These are phyloP conservation scores for Tetraodon nigroviridis DNA, from an alignment of 2,113 vertebrate genomes.

Conservation along the genomic window DNA sequence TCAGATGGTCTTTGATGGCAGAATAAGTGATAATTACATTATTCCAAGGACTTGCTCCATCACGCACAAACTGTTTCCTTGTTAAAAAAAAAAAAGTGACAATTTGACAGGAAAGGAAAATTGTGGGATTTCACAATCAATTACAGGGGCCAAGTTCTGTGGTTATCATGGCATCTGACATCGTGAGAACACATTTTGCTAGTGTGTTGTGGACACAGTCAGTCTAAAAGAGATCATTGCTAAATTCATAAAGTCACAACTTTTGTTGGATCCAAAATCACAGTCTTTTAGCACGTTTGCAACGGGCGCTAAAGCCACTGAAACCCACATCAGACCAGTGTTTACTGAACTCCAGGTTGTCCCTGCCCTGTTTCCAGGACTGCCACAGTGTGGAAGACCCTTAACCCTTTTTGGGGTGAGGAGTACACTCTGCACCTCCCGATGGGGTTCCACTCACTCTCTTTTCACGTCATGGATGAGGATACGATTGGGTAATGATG, in stretches of 20 bases:
- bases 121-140: constrained; percentile 2
- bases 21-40: not conserved
- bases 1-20: constrained; percentile 15
- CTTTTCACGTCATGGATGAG: constrained; percentile 88
- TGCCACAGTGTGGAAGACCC: constrained; percentile 85
- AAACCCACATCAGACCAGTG: not conserved
- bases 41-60: not conserved
- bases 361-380: constrained; percentile 69
- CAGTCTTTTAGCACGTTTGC: too few relatives aligned
- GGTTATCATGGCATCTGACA: constrained; percentile 49
- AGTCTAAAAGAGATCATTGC: constrained; percentile 25
- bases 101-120: not conserved
- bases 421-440: constrained; percentile 86
- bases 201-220: constrained; percentile 44
- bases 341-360: too few relatives aligned
- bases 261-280: not conserved
- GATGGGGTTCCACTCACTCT: constrained; percentile 79
- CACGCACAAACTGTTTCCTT: not conserved
- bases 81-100: not conserved
- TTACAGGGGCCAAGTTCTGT: constrained; percentile 19
- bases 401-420: constrained; percentile 91
- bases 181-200: constrained; percentile 17
- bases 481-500: constrained; percentile 81
- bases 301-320: too few relatives aligned
- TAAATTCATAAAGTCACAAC: not conserved